Evolutionary conservation across 2,888 invertebrate species (phyloP).

Genomic region (Hypsopygia costalis): DNA sequence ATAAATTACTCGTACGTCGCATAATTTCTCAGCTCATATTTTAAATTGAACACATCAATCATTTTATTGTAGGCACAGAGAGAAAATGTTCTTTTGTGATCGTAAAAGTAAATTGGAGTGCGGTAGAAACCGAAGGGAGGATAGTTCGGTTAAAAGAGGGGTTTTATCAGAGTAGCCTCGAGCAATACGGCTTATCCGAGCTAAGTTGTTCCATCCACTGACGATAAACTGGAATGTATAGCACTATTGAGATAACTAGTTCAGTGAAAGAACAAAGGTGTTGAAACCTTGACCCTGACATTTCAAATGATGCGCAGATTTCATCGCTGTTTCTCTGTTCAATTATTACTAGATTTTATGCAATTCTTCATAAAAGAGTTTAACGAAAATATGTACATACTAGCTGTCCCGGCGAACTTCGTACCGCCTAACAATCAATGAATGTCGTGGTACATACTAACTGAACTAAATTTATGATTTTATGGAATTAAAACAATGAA

Average conservation of each 20-base stretch:
- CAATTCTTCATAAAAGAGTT: too few species aligned
- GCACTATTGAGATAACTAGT: constrained; percentile 32
- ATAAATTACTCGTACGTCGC: constrained; percentile 40
- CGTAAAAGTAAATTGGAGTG: constrained; percentile 45
- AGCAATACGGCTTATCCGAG: constrained; percentile 34
- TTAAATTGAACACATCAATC: constrained; percentile 42
- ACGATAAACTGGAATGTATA: constrained; percentile 18
- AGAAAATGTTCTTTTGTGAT: constrained; percentile 22
- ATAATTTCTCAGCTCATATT: constrained; percentile 15
- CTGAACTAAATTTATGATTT: too few species aligned
- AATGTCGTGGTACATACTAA: too few species aligned
- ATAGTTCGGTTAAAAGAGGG: constrained; percentile 40
- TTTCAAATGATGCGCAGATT: constrained; percentile 6
- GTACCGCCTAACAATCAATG: too few species aligned
- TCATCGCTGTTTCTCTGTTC: too few species aligned
- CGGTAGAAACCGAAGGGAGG: constrained; percentile 29
- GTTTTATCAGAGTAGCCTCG: constrained; percentile 48
- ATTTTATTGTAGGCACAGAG: constrained; percentile 28
- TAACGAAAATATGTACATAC: too few species aligned
- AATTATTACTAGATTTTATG: too few species aligned
- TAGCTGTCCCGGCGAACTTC: too few species aligned
- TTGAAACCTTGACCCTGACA: constrained; percentile 35
- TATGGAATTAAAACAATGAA: too few species aligned
- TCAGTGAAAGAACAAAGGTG: constrained; percentile 31
- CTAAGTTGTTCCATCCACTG: constrained; percentile 1